These are phyloP conservation scores for Cyprinodon tularosa DNA, from an alignment of 2,113 vertebrate species.

Conservation along the genomic window DNA sequence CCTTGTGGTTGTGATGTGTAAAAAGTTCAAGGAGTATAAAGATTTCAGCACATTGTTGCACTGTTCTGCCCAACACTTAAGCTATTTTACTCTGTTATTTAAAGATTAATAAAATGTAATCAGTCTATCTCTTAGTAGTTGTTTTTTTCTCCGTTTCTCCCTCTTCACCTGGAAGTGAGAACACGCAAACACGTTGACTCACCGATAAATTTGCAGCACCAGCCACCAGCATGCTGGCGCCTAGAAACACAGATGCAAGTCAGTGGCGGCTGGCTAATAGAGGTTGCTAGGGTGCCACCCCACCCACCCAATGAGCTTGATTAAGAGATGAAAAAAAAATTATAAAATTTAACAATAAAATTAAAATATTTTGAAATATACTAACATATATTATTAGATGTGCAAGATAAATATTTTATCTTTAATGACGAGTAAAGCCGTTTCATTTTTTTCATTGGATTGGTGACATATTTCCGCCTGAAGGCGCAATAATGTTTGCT, in stretches of 20 bases:
- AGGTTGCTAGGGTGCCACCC: too few species aligned
- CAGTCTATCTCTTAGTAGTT: slow-evolving; percentile 54
- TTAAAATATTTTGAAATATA: too few species aligned
- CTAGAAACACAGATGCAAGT: slow-evolving; percentile 53
- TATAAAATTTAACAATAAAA: too few species aligned
- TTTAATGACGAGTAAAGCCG: too few species aligned
- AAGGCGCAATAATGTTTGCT: too few species aligned
- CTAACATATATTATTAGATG: too few species aligned
- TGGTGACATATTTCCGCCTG: too few species aligned
- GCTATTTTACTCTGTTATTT: slow-evolving; percentile 55
- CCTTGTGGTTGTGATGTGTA: background rate
- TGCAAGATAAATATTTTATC: too few species aligned
- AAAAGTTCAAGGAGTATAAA: background rate
- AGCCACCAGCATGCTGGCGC: slow-evolving; percentile 32
- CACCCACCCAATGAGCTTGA: too few species aligned
- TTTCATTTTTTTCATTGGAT: too few species aligned
- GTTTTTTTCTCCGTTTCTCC: slow-evolving; percentile 21
- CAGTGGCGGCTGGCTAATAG: too few species aligned
- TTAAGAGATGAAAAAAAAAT: too few species aligned
- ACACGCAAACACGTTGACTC: slow-evolving; percentile 19
- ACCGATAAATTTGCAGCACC: slow-evolving; percentile 4
- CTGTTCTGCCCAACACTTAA: slow-evolving; percentile 31
- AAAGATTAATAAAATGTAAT: slow-evolving; percentile 58
- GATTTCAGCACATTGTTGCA: background rate
- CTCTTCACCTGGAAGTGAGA: background rate